A percentile compares a stretch with the other conserved stretches of the same genome.
phyloP scores from a whole-genome alignment of 1,140 invertebrate species.

The Arion vulgaris region DNA sequence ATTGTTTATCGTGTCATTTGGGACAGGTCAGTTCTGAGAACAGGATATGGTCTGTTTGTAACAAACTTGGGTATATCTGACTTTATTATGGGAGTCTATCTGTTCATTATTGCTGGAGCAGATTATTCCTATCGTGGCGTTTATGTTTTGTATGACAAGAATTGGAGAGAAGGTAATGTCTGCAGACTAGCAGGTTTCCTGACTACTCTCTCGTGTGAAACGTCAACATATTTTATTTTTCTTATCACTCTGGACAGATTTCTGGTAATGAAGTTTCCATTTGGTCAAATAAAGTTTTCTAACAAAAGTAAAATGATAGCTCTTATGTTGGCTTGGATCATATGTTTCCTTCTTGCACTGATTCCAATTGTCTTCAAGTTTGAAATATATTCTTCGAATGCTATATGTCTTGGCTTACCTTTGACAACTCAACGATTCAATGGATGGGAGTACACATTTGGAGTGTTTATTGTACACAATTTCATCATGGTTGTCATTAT shows the following conservation, averaged over 20 bases:
- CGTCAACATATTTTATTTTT: slow-evolving; percentile 55
- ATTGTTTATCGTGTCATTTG: slow-evolving; percentile 43
- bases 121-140: slow-evolving; percentile 54
- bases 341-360: slow-evolving; percentile 38
- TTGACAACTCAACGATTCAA: slow-evolving; percentile 37
- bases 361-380: slow-evolving; percentile 48
- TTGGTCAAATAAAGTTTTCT: slow-evolving; percentile 42
- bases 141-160: slow-evolving; percentile 53
- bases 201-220: slow-evolving; percentile 55
- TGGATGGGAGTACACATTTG: slow-evolving; percentile 48
- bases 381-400: slow-evolving; percentile 50
- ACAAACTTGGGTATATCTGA: slow-evolving; percentile 61
- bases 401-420: slow-evolving; percentile 53
- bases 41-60: slow-evolving; percentile 46
- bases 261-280: slow-evolving; percentile 55
- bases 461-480: slow-evolving; percentile 51
- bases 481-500: slow-evolving; percentile 47
- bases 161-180: slow-evolving; percentile 52
- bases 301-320: slow-evolving; percentile 26
- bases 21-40: slow-evolving; percentile 22
- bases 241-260: slow-evolving; percentile 59
- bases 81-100: slow-evolving; percentile 64
- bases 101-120: slow-evolving; percentile 59
- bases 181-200: slow-evolving; percentile 60
- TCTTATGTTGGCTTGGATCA: slow-evolving; percentile 37